phyloP scores from a whole-genome alignment of 2,888 invertebrate species.

The Formica aserva region DNA sequence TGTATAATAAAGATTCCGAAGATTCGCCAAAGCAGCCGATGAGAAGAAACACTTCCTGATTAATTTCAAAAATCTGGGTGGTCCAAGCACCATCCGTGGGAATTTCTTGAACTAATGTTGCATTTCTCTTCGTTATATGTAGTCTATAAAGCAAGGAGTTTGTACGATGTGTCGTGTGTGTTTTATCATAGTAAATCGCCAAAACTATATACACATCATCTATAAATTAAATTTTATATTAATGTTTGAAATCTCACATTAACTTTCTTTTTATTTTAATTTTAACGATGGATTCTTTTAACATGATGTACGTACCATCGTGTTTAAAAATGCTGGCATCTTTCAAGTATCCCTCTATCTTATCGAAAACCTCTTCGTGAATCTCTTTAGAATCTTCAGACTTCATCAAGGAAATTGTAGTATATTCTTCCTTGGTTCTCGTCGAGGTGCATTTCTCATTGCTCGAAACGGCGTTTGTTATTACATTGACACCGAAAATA shows the following conservation, averaged over 20 bases:
- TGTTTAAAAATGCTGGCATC: conserved; percentile 73
- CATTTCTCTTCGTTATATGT: conserved; percentile 59
- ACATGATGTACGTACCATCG: conserved; percentile 58
- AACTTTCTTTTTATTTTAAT: background rate
- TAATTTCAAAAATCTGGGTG: conserved; percentile 73
- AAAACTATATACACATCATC: conserved; percentile 75
- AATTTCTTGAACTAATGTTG: conserved; percentile 70
- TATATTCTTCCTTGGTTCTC: conserved; percentile 63
- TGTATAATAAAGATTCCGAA: conserved; percentile 73
- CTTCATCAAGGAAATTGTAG: conserved; percentile 74
- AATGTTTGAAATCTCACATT: background rate
- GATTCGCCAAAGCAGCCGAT: conserved; percentile 74
- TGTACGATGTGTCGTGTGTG: conserved; percentile 67
- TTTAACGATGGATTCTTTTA: conserved; percentile 8
- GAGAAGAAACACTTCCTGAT: conserved; percentile 67
- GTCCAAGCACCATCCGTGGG: conserved; percentile 75
- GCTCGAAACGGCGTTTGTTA: conserved; percentile 71
- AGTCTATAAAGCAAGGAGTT: conserved; percentile 77
- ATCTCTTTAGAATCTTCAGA: conserved; percentile 20
- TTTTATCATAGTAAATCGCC: conserved; percentile 78
- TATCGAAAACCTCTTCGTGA: conserved; percentile 38
- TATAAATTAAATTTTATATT: conserved; percentile 54
- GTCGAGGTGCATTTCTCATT: conserved; percentile 65
- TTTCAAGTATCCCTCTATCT: conserved; percentile 74
- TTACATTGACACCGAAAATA: conserved; percentile 71